Conservation (phyloP, 2,113 vertebrate species). For the Candoia aspera region DNA sequence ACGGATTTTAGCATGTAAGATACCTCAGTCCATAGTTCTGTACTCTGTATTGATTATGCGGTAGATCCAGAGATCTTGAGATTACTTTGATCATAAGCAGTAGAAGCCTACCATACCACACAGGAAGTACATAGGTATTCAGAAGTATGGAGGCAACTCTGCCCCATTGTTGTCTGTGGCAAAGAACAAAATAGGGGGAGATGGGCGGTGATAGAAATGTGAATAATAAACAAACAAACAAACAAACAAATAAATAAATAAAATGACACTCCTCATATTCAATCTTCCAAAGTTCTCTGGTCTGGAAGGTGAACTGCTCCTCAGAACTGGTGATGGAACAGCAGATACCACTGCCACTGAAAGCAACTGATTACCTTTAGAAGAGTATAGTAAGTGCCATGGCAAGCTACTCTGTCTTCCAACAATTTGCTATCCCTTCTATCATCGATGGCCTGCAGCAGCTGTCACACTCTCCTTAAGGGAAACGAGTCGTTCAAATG, state of each 20-base stretch:
- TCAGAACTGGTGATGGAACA: neutral
- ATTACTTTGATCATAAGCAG: neutral
- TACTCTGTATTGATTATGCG: neutral
- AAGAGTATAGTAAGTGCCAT: neutral
- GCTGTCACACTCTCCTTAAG: neutral
- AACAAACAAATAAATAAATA: no score
- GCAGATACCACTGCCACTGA: neutral
- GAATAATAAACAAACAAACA: no score
- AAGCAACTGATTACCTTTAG: neutral
- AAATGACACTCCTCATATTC: neutral
- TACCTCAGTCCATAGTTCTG: neutral
- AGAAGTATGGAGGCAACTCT: neutral
- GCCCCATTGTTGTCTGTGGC: neutral
- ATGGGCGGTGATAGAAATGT: no score
- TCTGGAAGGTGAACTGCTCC: neutral
- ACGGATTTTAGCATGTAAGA: constrained; percentile 6
- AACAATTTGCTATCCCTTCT: neutral
- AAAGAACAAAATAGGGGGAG: neutral
- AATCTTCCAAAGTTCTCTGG: neutral
- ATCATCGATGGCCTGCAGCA: neutral
- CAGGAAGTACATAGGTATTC: neutral
- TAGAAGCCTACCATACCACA: neutral
- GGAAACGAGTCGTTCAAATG: neutral
- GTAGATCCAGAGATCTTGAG: neutral
- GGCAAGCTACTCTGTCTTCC: neutral